Conservation (phyloP, 35 echinoderm and acorn worm genomes). For the Lytechinus pictus region DNA sequence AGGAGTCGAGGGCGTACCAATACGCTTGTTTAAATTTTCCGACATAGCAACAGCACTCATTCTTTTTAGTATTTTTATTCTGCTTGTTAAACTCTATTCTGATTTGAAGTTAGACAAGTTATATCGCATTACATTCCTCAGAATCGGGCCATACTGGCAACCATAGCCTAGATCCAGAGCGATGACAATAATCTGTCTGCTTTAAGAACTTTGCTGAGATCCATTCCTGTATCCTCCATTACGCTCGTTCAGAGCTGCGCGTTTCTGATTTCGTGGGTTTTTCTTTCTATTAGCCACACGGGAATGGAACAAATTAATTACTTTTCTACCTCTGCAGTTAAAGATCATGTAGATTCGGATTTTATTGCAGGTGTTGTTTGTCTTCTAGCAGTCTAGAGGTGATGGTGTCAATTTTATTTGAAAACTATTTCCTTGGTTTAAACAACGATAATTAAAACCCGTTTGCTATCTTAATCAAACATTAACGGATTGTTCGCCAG, state of each 20-base stretch:
- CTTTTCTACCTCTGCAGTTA: neutral
- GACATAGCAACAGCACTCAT: neutral
- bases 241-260: neutral
- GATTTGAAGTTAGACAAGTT: neutral
- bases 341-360: neutral
- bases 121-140: neutral
- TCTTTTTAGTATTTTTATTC: too few species aligned
- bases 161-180: neutral
- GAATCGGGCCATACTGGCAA: neutral
- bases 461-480: neutral
- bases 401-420: neutral
- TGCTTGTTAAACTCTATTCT: neutral
- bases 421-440: neutral
- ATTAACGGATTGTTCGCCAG: neutral
- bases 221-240: neutral
- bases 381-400: neutral
- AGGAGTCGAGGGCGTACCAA: neutral
- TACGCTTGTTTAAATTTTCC: neutral
- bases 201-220: neutral
- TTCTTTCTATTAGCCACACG: neutral
- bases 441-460: neutral
- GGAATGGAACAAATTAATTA: neutral
- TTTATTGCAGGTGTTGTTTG: neutral
- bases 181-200: neutral
- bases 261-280: too few species aligned